Percentiles rank a stretch among this genome's conserved stretches.
phyloP scores from a whole-genome alignment of 1,140 invertebrate species.

The Calycopis cecrops region DNA sequence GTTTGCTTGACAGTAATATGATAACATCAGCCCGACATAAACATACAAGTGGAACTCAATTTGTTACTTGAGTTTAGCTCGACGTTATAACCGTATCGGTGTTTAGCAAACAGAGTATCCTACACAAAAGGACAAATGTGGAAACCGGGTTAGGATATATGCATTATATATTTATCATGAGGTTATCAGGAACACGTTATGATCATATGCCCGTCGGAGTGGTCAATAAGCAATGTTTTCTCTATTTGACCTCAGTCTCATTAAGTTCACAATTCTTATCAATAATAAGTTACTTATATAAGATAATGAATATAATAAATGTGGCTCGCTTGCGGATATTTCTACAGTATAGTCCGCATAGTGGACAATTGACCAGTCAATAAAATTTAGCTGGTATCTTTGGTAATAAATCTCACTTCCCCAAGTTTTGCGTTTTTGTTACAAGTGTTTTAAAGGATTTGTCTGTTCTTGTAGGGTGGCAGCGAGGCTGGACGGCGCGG shows the following conservation, averaged over 20 bases:
- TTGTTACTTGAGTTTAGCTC: conserved; percentile 22
- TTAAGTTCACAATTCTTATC: conserved; percentile 55
- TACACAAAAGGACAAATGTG: background rate
- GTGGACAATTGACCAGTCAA: conserved; percentile 26
- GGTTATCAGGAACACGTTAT: conserved; percentile 59
- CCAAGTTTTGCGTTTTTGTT: background rate
- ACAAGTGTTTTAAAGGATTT: background rate
- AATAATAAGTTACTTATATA: conserved; percentile 54
- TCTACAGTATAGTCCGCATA: conserved; percentile 47
- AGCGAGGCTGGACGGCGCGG: conserved; percentile 52
- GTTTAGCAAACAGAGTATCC: background rate
- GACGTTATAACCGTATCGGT: conserved; percentile 5
- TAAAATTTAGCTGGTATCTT: conserved; percentile 4
- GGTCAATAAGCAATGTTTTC: conserved; percentile 57
- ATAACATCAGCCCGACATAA: conserved; percentile 50
- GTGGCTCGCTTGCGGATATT: conserved; percentile 57
- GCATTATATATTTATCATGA: conserved; percentile 27
- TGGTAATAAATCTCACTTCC: too few relatives aligned
- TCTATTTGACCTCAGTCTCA: conserved; percentile 53
- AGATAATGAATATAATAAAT: conserved; percentile 68
- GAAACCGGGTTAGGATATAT: conserved; percentile 34
- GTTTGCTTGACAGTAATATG: conserved; percentile 34
- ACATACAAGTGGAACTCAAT: conserved; percentile 26
- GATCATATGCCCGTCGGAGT: conserved; percentile 47
- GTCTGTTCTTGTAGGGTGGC: conserved; percentile 48